Evolutionary conservation across 2,797 vertebrate species (phyloP), one percentile per base, ranked within the genome.

Genomic region (Gymnoscopelus braueri): DNA sequence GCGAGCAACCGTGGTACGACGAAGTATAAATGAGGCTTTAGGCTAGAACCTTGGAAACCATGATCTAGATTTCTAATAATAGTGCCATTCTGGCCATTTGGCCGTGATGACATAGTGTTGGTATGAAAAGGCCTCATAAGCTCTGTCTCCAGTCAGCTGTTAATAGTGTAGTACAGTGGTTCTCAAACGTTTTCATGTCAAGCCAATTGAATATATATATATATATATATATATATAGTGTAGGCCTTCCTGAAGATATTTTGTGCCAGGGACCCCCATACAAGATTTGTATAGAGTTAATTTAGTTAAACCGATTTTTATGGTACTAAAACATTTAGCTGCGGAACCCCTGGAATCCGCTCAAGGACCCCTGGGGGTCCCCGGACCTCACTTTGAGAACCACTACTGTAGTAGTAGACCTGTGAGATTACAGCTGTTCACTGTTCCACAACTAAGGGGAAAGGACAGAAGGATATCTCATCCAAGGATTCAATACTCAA

Each of bases 51-150:
- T 26, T 12, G 26, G 23, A 26, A 26, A 29, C 12, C 39, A 26
- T 57, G 55, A 26, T 29, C 3, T 19, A 23, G 53, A 77, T 77
- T 48, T 84, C 94, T 95, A 95, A 94, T 95, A 94, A 93, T 95
- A 95, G 81, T 47, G 12, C 51, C 58, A 55, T 66, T 66, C 52
- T 54, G 55, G 70, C 64, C 15, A 54, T 65, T 71, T 83, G 73
- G 74, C 75, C 67, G 60, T 77, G 79, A 74, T 90, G 88, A 90
- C 87, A 91, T 81, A 75, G 73, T 71, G 67, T 26, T 81, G 77
- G 78, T 84, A 79, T 75, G 83, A 86, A 60, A 82, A 69, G 50
- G 52, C 62, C 63, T 67, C 73, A 69, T 81, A 60, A 78, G 55
- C 71, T 3, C 0, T 65, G 9, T 69, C 66, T 65, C 29, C 23